Base-by-base conservation (phyloP, 2,113 vertebrate genomes). In the Grantiella picta region DNA sequence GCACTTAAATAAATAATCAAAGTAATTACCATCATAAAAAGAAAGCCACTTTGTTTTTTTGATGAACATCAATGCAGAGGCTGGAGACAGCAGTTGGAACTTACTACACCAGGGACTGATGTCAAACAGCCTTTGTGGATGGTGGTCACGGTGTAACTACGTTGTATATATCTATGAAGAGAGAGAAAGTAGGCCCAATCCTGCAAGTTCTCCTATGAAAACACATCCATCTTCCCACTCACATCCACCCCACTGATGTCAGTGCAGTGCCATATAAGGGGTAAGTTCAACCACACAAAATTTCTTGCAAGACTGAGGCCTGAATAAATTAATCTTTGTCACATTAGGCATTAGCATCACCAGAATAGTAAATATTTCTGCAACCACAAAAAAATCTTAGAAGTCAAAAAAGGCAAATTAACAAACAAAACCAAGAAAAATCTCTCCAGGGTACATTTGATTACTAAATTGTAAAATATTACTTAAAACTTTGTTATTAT, bases 1-100 rank as follows among this genome's bases (percentile, higher is more conserved):
- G 90, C 92, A 96, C 78, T 97, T 95, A 97, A 98, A 98, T 97
- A 96, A 97, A 96, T 96, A 96, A 94, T 89, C 71, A 69, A 96
- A 95, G 80, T 84, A 95, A 96, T 77, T 49, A 89, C 53, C 56
- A 89, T 86, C 60, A 91, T 89, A 78, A 83, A 96, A 94, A 84
- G 40, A 94, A 91, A 94, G 70, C 18, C 68, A 91, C 66, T 90
- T 90, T 85, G 90, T 24, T 24, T 82, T 88, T 56, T 15, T 17
- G 42, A 96, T 92, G 95, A 96, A 97, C 69, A 78, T 96, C 6
- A 57, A 92, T 81, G 95, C 53, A 95, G 88, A 97, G 79, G 75
- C 60, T 91, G 94, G 96, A 79, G 89, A 95, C 91, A 95, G 82
- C 66, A 95, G 83, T 5, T 92, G 82, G 93, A 71, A 63, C 94